These are phyloP conservation scores for Cheumatopsyche charites DNA, from an alignment of 1,140 invertebrate genomes.

Conservation along the genomic window DNA sequence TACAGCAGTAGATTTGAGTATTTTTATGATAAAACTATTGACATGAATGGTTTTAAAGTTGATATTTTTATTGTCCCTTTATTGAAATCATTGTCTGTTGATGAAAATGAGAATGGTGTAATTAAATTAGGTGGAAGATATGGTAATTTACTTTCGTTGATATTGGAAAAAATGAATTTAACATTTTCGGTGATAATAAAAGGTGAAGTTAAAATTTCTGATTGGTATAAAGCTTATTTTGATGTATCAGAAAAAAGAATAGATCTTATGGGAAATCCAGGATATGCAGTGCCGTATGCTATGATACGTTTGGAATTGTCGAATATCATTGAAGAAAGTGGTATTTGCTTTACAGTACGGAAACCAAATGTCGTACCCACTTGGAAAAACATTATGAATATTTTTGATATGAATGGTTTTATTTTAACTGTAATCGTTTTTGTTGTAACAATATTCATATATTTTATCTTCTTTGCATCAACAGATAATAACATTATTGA, in stretches of 20 bases:
- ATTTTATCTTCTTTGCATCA: constrained; percentile 5
- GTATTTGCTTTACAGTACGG: constrained; percentile 41
- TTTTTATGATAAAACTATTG: constrained; percentile 18
- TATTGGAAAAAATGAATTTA: constrained; percentile 43
- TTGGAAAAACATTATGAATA: constrained; percentile 32
- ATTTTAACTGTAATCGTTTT: constrained; percentile 21
- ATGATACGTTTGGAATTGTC: constrained; percentile 21
- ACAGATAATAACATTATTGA: constrained; percentile 21
- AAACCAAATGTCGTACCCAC: constrained; percentile 23
- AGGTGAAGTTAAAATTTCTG: constrained; percentile 8
- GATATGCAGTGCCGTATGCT: constrained; percentile 24
- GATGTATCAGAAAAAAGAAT: constrained; percentile 28
- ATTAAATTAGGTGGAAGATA: constrained; percentile 36
- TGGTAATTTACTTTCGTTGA: constrained; percentile 25
- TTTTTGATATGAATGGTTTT: constrained; percentile 35
- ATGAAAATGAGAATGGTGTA: constrained; percentile 20
- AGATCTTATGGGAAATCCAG: constrained; percentile 20
- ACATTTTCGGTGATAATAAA: constrained; percentile 3
- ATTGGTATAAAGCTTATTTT: constrained; percentile 15
- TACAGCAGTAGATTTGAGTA: background rate
- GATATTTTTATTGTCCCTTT: constrained; percentile 6
- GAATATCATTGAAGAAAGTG: constrained; percentile 39
- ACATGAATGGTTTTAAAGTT: constrained; percentile 38
- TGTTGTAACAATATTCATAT: constrained; percentile 23
- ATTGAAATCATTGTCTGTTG: constrained; percentile 3